Base-by-base conservation (phyloP, 2,888 invertebrate species). In the Timema cristinae region DNA sequence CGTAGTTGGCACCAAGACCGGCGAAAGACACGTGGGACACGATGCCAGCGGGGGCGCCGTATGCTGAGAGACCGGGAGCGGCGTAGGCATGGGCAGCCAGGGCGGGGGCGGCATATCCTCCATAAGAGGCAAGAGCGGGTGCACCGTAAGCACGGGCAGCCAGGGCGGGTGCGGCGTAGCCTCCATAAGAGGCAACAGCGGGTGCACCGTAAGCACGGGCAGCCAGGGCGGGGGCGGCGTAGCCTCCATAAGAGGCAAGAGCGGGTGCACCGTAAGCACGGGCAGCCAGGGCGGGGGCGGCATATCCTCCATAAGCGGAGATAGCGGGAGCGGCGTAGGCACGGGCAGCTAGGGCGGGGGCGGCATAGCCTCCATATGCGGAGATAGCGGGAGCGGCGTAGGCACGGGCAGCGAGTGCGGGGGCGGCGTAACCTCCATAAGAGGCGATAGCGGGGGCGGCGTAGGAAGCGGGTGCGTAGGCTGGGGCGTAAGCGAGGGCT, bases 341-440 rank as follows among this genome's bases (percentile, higher is more conserved):
- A 72, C 50, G 51, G 13, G 66, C 61, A 61, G 67, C 13, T 6
- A 71, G n/a, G 11, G 68, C 69, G 63, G 70, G 68, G 16, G 68
- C 66, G 13, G 73, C 71, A 16, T 50, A 66, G 66, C 66, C 68
- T 48, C 54, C 56, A 71, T 72, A 72, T 50, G 71, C 67, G n/a
- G 71, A 67, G 11, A 71, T 61, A 50, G 73, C 68, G 59, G 72
- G 70, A 66, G 67, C 67, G 71, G 56, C 52, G 47, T 59, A 56
- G 16, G 71, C 54, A 10, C 32, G 61, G 68, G 61, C 66, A 13
- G 69, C 67, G 50, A 83, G 83, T 66, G 82, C 79, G 77, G 75
- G 80, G 81, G 81, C 11, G 50, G 54, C 56, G n/a, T 56, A 52
- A 47, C 16, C 9, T 5, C 66, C 70, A 50, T 50, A 66, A 6